These are phyloP conservation scores for Brenthis daphne DNA, from an alignment of 2,888 invertebrate species.

Conservation along the genomic window DNA sequence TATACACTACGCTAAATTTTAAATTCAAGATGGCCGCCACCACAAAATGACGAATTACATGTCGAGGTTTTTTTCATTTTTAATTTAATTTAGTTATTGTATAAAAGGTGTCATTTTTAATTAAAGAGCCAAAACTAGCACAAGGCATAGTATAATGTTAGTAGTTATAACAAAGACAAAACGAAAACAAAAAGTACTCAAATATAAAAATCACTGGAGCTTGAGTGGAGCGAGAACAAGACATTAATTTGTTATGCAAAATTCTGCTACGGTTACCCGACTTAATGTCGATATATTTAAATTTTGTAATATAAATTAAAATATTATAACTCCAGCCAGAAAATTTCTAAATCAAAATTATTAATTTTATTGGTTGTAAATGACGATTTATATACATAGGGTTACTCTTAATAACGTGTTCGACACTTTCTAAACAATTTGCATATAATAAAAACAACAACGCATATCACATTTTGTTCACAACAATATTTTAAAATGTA, in stretches of 20 bases:
- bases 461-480: not conserved
- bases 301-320: conserved; percentile 34
- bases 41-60: no score
- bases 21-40: no score
- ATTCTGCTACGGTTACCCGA: conserved; percentile 36
- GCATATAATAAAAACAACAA: not conserved
- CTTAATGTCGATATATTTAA: conserved; percentile 41
- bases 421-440: conserved; percentile 27
- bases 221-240: conserved; percentile 8
- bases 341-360: conserved; percentile 16
- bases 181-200: not conserved
- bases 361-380: conserved; percentile 24
- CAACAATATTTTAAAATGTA: no score
- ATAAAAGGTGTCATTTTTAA: not conserved
- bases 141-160: not conserved
- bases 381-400: conserved; percentile 21
- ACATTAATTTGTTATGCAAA: conserved; percentile 35
- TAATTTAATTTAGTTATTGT: not conserved
- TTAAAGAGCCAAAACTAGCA: not conserved
- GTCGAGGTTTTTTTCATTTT: no score
- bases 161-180: conserved; percentile 5
- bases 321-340: conserved; percentile 18
- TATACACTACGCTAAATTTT: no score
- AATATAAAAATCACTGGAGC: conserved; percentile 11
- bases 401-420: conserved; percentile 16